phyloP scores from a whole-genome alignment of 2,888 invertebrate genomes.

The Octonoba sinensis region DNA sequence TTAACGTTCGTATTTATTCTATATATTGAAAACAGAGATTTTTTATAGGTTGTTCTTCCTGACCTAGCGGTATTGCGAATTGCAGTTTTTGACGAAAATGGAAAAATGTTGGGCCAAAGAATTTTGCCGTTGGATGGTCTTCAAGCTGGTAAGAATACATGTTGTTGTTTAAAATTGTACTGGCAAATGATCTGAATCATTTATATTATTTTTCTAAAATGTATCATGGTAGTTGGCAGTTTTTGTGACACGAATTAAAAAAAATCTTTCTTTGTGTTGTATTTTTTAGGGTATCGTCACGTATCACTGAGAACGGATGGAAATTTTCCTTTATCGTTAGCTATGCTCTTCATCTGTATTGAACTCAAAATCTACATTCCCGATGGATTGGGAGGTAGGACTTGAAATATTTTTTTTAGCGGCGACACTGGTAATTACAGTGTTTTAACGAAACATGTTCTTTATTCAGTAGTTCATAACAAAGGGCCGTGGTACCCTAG shows the following conservation, averaged over 20 bases:
- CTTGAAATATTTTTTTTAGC: too few species aligned
- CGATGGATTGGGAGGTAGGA: slow-evolving; percentile 92
- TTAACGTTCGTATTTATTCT: background rate
- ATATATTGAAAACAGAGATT: background rate
- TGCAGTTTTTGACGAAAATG: slow-evolving; percentile 98
- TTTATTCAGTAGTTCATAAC: too few species aligned
- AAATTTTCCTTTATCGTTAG: slow-evolving; percentile 98
- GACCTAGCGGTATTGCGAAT: slow-evolving; percentile 98
- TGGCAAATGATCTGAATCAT: too few species aligned
- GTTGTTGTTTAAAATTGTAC: background rate
- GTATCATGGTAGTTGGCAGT: background rate
- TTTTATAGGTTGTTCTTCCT: slow-evolving; percentile 88
- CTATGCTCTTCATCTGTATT: slow-evolving; percentile 99
- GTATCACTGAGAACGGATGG: slow-evolving; percentile 98
- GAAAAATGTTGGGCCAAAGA: slow-evolving; percentile 94
- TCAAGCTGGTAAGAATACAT: slow-evolving; percentile 77
- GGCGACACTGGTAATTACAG: too few species aligned
- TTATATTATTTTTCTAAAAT: too few species aligned
- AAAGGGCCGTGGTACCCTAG: too few species aligned
- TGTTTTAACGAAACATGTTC: too few species aligned
- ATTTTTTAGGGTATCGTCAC: slow-evolving; percentile 86
- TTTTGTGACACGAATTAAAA: background rate
- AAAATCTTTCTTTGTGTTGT: background rate
- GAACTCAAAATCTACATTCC: slow-evolving; percentile 99
- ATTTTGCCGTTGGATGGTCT: slow-evolving; percentile 97